Evolutionary conservation across 2,113 vertebrate species (phyloP), one percentile per base, ranked within the genome.

Genomic region (Garra rufa): DNA sequence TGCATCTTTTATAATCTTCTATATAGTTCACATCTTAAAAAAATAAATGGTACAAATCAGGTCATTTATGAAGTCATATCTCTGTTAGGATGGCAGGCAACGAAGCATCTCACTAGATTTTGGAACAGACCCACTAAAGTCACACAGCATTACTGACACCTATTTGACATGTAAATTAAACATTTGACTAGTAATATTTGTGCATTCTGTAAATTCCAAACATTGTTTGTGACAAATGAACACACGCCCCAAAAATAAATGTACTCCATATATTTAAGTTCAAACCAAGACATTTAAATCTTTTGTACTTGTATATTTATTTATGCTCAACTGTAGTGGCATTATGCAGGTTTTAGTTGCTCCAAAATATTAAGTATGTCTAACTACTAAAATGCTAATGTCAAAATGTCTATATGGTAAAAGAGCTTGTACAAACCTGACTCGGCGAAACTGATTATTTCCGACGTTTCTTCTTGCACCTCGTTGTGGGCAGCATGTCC

Each of bases 381-480:
- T n/a, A 14, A 71, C 21, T 1, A 73, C 21, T 41, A 69, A 2
- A 41, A 11, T 15, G 7, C 38, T 38, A 41, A 17, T 84, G 41
- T 26, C 15, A 67, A 41, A 8, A n/a, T 9, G 11, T 70, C 34
- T 41, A 24, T 4, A 11, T 46, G 70, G 41, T 57, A 57, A 69
- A 46, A 21, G 30, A 34, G 14, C 86, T 77, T 81, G 86, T 87
- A 76, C 91, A 87, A 93, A 98, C 97, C 97, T 97, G 97, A 96
- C 93, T 99, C 98, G 0, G 97, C 97, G 88, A 99, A 99, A 93
- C 97, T 97, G 95, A 99, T 99, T 85, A 99, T 99, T 93, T 99
- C 98, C 0, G 97, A 98, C 83, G 94, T 93, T 91, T 94, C 94
- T 83, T 96, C 95, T 57, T 95, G 96, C 41, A 95, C 94, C 74